Evolutionary conservation across 2,888 invertebrate species (phyloP).

Genomic region (Euproctis similis): DNA sequence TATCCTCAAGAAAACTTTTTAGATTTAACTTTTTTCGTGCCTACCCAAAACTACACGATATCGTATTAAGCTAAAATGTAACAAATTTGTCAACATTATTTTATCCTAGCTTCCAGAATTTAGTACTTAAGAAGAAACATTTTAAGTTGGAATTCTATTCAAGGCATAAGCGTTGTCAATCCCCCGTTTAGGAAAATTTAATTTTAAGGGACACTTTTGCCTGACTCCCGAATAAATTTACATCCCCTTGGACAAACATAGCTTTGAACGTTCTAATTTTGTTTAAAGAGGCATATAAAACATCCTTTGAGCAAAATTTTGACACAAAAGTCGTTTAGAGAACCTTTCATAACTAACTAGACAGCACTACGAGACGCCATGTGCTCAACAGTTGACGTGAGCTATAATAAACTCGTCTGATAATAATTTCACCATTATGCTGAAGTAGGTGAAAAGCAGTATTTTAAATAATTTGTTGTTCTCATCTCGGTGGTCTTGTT

Average conservation of each 20-base stretch:
- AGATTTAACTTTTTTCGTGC: no score
- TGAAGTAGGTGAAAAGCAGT: no score
- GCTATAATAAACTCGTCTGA: no score
- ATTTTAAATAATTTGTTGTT: no score
- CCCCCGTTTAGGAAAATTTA: constrained; percentile 17
- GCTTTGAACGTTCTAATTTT: constrained; percentile 18
- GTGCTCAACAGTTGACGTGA: no score
- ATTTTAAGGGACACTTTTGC: constrained; percentile 18
- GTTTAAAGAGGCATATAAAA: constrained; percentile 14
- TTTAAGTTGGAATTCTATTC: constrained; percentile 15
- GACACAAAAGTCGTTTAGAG: not conserved
- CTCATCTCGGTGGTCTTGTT: no score
- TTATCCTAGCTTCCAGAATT: constrained; percentile 10
- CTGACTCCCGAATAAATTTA: constrained; percentile 19
- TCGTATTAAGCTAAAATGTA: constrained; percentile 8
- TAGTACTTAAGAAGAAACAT: constrained; percentile 16
- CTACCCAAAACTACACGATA: not conserved
- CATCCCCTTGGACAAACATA: constrained; percentile 22
- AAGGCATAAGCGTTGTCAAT: constrained; percentile 17
- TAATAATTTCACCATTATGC: no score
- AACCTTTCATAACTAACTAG: constrained; percentile 12
- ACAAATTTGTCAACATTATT: constrained; percentile 12
- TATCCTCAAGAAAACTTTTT: constrained; percentile 2
- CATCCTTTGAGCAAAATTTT: constrained; percentile 17
- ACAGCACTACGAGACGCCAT: no score